Percentiles rank a stretch among this genome's conserved stretches.
These are phyloP conservation scores for Pinctada fucata DNA, from an alignment of 2,888 invertebrate species.

Conservation along the genomic window DNA sequence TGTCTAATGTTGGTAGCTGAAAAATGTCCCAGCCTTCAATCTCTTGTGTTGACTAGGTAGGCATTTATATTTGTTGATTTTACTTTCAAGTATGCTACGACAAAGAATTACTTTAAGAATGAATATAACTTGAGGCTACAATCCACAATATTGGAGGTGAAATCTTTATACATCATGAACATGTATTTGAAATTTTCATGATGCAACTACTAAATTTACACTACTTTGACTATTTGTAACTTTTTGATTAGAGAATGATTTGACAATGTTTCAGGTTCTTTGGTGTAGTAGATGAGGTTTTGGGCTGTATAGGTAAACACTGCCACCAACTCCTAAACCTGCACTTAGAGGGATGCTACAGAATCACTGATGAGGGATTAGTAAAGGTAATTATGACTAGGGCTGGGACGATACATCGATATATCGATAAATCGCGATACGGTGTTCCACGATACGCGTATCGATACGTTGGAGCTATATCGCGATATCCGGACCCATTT, in stretches of 20 bases:
- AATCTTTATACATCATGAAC: too few species aligned
- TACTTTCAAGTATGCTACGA: neutral
- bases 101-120: neutral
- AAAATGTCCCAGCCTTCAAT: conserved; percentile 51
- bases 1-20: conserved; percentile 50
- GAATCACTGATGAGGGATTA: conserved; percentile 49
- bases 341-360: conserved; percentile 61
- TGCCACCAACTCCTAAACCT: conserved; percentile 52
- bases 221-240: too few species aligned
- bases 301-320: conserved; percentile 39
- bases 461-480: too few species aligned
- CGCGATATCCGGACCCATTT: too few species aligned
- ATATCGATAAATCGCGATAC: too few species aligned
- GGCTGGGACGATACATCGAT: too few species aligned
- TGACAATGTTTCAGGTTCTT: conserved; percentile 53
- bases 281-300: conserved; percentile 52
- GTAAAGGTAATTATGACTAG: conserved; percentile 10
- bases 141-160: neutral
- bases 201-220: too few species aligned
- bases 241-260: too few species aligned
- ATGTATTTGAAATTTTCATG: too few species aligned
- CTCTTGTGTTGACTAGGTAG: conserved; percentile 59
- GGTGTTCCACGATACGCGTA: too few species aligned
- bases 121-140: neutral
- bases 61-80: neutral